Evolutionary conservation across 2,888 invertebrate species (phyloP).

Genomic region (Neoitamus cyanurus): DNA sequence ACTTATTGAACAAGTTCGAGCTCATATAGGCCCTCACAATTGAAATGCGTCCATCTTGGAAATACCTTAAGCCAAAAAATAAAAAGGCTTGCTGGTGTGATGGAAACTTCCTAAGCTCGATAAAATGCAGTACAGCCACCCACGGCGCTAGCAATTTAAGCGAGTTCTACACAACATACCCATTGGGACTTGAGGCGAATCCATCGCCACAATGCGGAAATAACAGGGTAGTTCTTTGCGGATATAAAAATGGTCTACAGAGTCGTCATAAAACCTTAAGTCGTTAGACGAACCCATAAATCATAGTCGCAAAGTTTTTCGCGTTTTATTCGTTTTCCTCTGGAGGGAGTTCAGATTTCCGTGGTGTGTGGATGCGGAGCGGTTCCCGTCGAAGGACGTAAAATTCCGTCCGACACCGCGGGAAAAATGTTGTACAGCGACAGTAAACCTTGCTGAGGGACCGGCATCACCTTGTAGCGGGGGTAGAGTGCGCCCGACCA

Average conservation of each 20-base stretch:
- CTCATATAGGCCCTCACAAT: no score
- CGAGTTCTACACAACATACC: not conserved
- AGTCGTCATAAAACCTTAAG: constrained; percentile 21
- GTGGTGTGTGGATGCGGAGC: not conserved
- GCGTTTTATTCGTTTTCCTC: constrained; percentile 13
- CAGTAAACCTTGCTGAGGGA: not conserved
- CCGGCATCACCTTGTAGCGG: not conserved
- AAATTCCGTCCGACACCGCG: not conserved
- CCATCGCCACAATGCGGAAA: not conserved
- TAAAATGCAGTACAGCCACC: not conserved
- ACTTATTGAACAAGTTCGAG: no score
- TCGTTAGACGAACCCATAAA: constrained; percentile 30
- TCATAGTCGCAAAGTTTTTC: constrained; percentile 35
- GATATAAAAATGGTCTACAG: constrained; percentile 24
- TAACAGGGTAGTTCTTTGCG: constrained; percentile 6
- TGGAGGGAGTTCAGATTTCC: constrained; percentile 5
- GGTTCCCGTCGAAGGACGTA: not conserved
- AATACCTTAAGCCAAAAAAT: not conserved
- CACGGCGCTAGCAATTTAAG: not conserved
- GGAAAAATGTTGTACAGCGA: not conserved
- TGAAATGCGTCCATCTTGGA: no score
- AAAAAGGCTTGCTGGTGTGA: not conserved
- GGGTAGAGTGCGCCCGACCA: not conserved
- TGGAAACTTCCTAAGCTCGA: not conserved
- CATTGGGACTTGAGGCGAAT: not conserved